These are phyloP conservation scores for Xenopus borealis DNA, from an alignment of 2,113 vertebrate genomes.

Conservation along the genomic window DNA sequence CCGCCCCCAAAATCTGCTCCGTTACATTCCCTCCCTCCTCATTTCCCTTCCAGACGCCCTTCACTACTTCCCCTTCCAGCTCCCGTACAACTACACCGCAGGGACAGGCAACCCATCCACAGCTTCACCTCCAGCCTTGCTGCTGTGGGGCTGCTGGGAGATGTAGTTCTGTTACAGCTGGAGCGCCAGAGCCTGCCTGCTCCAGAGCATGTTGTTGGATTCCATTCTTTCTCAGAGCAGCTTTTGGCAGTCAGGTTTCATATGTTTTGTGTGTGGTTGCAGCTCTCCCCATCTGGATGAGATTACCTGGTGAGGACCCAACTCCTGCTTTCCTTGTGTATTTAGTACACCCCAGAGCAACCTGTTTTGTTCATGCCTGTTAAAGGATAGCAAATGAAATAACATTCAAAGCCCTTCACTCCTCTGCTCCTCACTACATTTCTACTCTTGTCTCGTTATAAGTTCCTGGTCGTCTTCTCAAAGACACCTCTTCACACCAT, in stretches of 20 bases:
- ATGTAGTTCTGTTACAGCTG: too few species aligned
- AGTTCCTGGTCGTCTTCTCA: too few species aligned
- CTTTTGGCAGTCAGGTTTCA: background rate
- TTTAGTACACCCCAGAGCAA: background rate
- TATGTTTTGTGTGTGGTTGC: slow-evolving; percentile 32
- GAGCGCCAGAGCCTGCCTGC: too few species aligned
- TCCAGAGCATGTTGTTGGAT: background rate
- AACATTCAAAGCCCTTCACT: too few species aligned
- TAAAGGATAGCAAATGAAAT: too few species aligned
- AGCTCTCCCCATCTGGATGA: slow-evolving; percentile 37
- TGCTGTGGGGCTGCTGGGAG: background rate
- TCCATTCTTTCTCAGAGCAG: background rate
- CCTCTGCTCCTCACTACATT: too few species aligned
- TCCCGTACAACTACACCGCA: background rate
- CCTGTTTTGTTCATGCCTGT: too few species aligned
- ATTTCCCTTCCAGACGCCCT: slow-evolving; percentile 19
- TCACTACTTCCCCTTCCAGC: background rate
- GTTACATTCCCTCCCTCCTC: slow-evolving; percentile 26
- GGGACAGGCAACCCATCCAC: too few species aligned
- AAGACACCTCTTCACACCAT: too few species aligned
- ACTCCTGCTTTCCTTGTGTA: slow-evolving; percentile 24
- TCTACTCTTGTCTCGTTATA: too few species aligned
- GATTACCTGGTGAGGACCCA: slow-evolving; percentile 39
- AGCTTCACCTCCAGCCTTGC: too few species aligned
- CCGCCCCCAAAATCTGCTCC: slow-evolving; percentile 32